phyloP scores from a whole-genome alignment of 2,113 vertebrate genomes.

The Tachysurus fulvidraco region DNA sequence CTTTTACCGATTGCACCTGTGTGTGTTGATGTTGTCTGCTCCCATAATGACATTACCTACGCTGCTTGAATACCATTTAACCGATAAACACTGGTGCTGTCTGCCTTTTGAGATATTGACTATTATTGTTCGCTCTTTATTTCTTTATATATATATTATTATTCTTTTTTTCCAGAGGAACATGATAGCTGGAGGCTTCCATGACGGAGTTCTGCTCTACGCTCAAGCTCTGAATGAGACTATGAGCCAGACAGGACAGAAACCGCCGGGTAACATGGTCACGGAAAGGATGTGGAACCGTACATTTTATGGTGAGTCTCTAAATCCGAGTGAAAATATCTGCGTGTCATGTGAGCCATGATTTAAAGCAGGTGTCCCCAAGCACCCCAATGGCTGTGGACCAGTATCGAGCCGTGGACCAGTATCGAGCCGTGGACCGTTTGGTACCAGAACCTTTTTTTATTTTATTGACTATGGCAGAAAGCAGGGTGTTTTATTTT shows the following conservation, averaged over 20 bases:
- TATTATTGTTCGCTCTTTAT: neutral
- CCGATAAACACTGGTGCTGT: neutral
- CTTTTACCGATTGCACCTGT: neutral
- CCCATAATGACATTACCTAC: neutral
- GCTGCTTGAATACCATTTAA: neutral
- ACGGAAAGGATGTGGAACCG: conserved; percentile 86
- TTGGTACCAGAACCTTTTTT: too few relatives aligned
- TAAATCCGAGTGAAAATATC: neutral
- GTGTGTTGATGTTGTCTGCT: neutral
- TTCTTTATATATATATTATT: too few relatives aligned
- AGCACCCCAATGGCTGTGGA: too few relatives aligned
- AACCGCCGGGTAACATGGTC: conserved; percentile 75
- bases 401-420: too few relatives aligned
- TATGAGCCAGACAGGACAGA: conserved; percentile 73
- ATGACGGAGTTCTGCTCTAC: conserved; percentile 88
- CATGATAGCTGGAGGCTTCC: conserved; percentile 89
- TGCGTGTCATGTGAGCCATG: neutral
- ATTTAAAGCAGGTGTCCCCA: too few relatives aligned
- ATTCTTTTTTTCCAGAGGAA: conserved; percentile 75
- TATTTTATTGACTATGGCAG: too few relatives aligned
- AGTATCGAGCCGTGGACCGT: too few relatives aligned
- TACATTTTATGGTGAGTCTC: conserved; percentile 80
- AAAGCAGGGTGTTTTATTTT: too few relatives aligned
- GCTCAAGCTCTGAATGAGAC: conserved; percentile 87
- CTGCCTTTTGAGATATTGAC: neutral